Base-by-base conservation (phyloP, 2,113 vertebrate genomes). In the Myxocyprinus asiaticus region DNA sequence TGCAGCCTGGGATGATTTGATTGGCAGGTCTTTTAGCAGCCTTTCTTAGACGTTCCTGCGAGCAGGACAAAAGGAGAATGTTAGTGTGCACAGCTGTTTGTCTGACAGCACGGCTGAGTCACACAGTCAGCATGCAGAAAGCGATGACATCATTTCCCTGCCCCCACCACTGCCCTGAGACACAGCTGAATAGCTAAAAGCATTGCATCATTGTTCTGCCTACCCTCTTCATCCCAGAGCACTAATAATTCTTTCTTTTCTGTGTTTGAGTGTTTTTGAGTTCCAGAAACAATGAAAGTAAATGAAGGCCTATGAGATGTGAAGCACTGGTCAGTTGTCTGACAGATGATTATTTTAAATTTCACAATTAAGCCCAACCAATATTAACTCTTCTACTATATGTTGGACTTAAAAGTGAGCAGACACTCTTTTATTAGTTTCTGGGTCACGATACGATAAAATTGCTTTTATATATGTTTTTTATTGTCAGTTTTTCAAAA, bases 91-190 rank as follows among this genome's bases (percentile, higher is more conserved):
- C 88, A 83, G 89, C 85, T 91, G 88, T 88, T 88, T 89, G 87
- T 82, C 77, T 87, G 84, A 85, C 80, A 80, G 72, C 82, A 56
- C 81, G 81, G 82, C 82, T 72, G 68, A 89, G 81, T 85, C 80
- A 84, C 45, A 79, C 80, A 86, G 84, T 90, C 84, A 81, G 68
- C 83, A 87, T 86, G 87, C 84, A 86, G 83, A 88, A 86, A 84
- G 79, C 77, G 79, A 81, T 92, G 89, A 90, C 87, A 88, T 90
- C 87, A 91, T 85, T 78, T 78, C 85, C 83, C 84, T 81, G 48
- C 61, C 12, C 47, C 53, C 81, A 82, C 82, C 53, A 79, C 82
- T 78, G 82, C 80, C 47, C 4, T 14, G 63, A 33, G 22, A 33
- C 70, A 48, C 63, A 3, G 15, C 55, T 58, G 50, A 33, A 33